Percentiles rank a stretch among this genome's conserved stretches.
These are phyloP conservation scores for Meteorus colon DNA, from an alignment of 2,888 invertebrate genomes.

Conservation along the genomic window DNA sequence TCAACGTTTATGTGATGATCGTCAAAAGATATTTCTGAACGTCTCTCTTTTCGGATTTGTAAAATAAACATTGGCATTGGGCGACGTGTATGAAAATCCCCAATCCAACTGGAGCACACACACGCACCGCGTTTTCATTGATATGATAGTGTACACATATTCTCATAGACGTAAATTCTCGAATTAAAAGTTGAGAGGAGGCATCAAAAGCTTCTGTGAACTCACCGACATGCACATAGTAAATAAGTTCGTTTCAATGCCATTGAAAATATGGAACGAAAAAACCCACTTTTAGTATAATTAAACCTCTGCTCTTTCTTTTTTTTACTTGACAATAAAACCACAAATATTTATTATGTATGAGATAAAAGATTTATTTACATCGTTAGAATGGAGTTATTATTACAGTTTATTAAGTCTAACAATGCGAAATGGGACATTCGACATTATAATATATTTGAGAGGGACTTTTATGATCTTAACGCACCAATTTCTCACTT, in stretches of 20 bases:
- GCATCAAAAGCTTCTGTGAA: constrained; percentile 14
- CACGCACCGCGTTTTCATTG: neutral
- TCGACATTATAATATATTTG: neutral
- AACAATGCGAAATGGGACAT: neutral
- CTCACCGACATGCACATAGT: neutral
- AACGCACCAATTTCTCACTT: neutral
- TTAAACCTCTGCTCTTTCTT: neutral
- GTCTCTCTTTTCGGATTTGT: neutral
- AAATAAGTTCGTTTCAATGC: constrained; percentile 7
- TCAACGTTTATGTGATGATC: neutral
- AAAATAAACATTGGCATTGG: constrained; percentile 20
- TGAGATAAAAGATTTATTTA: neutral
- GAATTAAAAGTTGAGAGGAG: neutral
- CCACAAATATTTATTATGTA: neutral
- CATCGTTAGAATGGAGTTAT: neutral
- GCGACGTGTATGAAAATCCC: neutral
- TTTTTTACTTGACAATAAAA: neutral
- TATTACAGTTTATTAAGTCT: neutral
- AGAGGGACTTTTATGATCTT: neutral
- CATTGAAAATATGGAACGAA: neutral
- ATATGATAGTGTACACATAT: neutral
- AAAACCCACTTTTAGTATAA: neutral
- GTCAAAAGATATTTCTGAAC: constrained; percentile 16
- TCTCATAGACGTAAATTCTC: neutral
- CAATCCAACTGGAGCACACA: neutral